These are phyloP conservation scores for Tachina fera DNA, from an alignment of 2,888 invertebrate genomes.

Conservation along the genomic window DNA sequence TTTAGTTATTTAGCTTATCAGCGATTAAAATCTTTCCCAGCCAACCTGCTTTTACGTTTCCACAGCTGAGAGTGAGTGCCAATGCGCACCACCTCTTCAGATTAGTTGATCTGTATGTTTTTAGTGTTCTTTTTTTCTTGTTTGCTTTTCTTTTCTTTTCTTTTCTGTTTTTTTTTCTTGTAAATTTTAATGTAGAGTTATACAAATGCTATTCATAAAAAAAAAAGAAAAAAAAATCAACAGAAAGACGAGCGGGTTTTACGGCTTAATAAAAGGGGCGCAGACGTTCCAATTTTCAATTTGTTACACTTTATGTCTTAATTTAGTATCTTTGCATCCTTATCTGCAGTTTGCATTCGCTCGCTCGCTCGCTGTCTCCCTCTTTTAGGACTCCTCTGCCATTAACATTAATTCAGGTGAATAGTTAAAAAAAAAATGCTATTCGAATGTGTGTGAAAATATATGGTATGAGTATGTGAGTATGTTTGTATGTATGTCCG, in stretches of 20 bases:
- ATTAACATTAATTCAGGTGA: slow-evolving; percentile 51
- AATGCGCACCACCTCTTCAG: slow-evolving; percentile 24
- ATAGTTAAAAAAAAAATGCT: slow-evolving; percentile 15
- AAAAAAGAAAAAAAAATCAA: slow-evolving; percentile 14
- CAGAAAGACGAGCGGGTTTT: slow-evolving; percentile 51
- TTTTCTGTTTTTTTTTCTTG: background rate
- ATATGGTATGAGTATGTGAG: background rate
- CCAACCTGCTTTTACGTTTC: slow-evolving; percentile 63
- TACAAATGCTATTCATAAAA: slow-evolving; percentile 22
- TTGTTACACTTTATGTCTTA: slow-evolving; percentile 81
- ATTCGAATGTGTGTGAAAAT: slow-evolving; percentile 52
- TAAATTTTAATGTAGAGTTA: slow-evolving; percentile 13
- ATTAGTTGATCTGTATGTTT: slow-evolving; percentile 24
- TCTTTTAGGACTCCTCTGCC: background rate
- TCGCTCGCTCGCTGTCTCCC: background rate
- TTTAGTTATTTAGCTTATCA: slow-evolving; percentile 76
- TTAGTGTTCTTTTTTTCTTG: background rate
- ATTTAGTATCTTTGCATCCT: slow-evolving; percentile 73
- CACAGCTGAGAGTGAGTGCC: slow-evolving; percentile 37
- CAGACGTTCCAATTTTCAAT: slow-evolving; percentile 79
- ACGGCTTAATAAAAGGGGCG: slow-evolving; percentile 68
- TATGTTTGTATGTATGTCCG: slow-evolving; percentile 32
- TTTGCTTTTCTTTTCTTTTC: background rate
- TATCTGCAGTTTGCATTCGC: slow-evolving; percentile 44
- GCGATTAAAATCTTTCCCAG: slow-evolving; percentile 76